Base-by-base conservation (phyloP, 92 coral and sea anemone species). In the Porites evermanni region DNA sequence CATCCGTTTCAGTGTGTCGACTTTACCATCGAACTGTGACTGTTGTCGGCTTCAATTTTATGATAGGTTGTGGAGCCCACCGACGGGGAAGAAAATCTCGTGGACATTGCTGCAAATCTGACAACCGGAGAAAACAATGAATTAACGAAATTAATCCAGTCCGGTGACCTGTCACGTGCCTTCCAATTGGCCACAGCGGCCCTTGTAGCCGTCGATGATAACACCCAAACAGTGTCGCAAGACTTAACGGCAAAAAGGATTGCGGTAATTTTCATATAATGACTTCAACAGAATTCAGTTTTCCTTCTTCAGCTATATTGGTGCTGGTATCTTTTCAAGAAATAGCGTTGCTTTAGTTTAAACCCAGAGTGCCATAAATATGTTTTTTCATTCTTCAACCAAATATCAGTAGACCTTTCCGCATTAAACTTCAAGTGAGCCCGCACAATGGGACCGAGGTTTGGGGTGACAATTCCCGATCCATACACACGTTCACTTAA, bases 141-240 rank as follows among this genome's bases (percentile, higher is more conserved):
- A 70, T 83, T 86, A 58, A 70, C 4, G 17, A 11, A n/a, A 19
- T 53, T 86, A 16, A 54, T 78, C 32, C 84, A 78, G 75, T 51
- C 71, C 32, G 89, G 85, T 16, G 69, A 86, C 73, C 24, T 59
- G 64, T 74, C 73, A 72, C 52, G 69, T 19, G 89, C 85, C 20
- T 54, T 79, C 2, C 81, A 66, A 56, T 32, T 86, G 58, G 76
- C 89, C 8, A 47, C 74, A 6, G 81, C 72, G 18, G 89, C 81
- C 53, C 65, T 86, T 18, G 26, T 47, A 7, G 70, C 32, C 50
- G 53, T 82, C 14, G 52, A 71, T 9, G 32, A 51, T 72, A 19
- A 17, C 9, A 76, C 58, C 11, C 19, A 47, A 6, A 47, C 17
- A 21, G 78, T 10, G 18, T 26, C 29, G 17, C 53, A 70, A 21